phyloP scores from a whole-genome alignment of 2,888 invertebrate genomes.

The Meghimatium bilineatum region DNA sequence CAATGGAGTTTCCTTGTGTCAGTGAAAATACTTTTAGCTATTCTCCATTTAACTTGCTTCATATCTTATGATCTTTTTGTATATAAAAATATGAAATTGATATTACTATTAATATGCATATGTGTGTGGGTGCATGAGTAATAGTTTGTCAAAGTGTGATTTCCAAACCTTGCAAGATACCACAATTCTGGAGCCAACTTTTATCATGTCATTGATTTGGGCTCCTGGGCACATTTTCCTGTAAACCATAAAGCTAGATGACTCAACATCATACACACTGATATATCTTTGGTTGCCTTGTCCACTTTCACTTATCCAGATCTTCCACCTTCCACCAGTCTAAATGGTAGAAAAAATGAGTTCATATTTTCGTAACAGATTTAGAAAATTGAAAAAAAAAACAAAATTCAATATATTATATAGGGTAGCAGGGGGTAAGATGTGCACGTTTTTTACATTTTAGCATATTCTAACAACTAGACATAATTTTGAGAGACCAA shows the following conservation, averaged over 20 bases:
- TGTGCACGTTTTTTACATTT: no score
- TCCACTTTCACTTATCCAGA: constrained; percentile 67
- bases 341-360: background rate
- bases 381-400: no score
- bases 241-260: constrained; percentile 55
- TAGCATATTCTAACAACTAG: no score
- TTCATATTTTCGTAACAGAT: no score
- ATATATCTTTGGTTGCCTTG: constrained; percentile 51
- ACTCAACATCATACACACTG: constrained; percentile 62
- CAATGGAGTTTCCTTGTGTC: no score
- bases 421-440: no score
- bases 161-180: constrained; percentile 62
- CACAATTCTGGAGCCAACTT: constrained; percentile 61
- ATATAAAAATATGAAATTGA: no score
- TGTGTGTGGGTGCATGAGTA: background rate
- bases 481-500: no score
- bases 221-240: constrained; percentile 55
- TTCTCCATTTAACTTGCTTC: no score
- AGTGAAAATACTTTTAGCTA: no score
- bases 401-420: no score
- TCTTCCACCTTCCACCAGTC: constrained; percentile 47
- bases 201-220: constrained; percentile 62
- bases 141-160: background rate
- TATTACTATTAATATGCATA: background rate
- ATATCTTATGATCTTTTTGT: no score